These are phyloP conservation scores for Silurus aristotelis DNA, from an alignment of 2,797 vertebrate species.

Conservation along the genomic window DNA sequence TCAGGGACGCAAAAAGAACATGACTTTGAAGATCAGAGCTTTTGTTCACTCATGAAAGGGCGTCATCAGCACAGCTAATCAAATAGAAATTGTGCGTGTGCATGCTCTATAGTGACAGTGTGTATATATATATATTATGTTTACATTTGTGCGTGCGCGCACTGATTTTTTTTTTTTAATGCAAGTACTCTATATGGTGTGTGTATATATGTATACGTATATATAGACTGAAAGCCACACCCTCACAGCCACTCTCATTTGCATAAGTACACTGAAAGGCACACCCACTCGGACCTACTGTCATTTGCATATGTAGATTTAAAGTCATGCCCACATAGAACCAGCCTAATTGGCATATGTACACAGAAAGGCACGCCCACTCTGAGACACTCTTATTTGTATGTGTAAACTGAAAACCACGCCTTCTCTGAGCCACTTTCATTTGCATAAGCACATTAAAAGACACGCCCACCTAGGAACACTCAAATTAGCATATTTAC, in stretches of 20 bases:
- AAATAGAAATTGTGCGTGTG: background rate
- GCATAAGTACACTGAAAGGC: background rate
- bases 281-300: background rate
- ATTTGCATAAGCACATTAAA: too few relatives aligned
- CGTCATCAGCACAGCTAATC: conserved; percentile 5
- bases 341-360: background rate
- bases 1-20: background rate
- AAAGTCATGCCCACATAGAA: background rate
- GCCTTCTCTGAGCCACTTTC: too few relatives aligned
- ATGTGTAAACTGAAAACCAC: background rate
- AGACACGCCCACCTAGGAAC: too few relatives aligned
- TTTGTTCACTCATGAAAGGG: background rate
- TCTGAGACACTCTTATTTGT: background rate
- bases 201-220: background rate
- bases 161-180: background rate
- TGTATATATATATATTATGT: too few relatives aligned
- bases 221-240: background rate
- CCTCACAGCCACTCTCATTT: background rate
- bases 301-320: background rate
- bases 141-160: background rate
- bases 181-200: background rate
- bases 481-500: too few relatives aligned
- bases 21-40: conserved; percentile 34
- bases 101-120: background rate
- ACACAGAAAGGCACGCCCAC: background rate